Evolutionary conservation across 2,113 vertebrate genomes (phyloP), one percentile per base, ranked within the genome.

Genomic region (Copsychus sechellarum): DNA sequence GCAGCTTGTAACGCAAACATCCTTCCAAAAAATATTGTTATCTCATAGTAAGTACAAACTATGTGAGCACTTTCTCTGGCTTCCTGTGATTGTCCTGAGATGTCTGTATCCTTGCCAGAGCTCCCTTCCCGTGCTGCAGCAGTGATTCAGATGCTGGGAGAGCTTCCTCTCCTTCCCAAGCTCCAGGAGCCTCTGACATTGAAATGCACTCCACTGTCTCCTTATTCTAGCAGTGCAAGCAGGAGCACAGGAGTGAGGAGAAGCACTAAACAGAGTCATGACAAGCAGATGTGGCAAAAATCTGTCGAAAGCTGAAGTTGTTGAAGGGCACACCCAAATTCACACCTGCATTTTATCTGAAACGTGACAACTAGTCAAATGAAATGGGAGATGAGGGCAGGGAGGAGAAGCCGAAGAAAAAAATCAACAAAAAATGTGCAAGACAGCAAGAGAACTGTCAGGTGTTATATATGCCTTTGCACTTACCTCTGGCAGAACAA

Each of bases 51-150:
- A 76, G 20, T 62, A 43, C 9, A 36, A 91, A 91, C 16, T n/a
- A 67, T 1, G 2, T 16, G 25, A 90, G 31, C 40, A 76, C 57
- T 85, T 92, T 87, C 61, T 77, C 61, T 79, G 48, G 65, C 57
- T 96, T 96, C 90, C 87, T 71, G 57, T 47, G 50, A 96, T 96
- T 96, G 93, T 94, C 31, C 74, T 0, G 7, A 81, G 38, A 71
- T 14, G 19, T 72, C 18, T 90, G 28, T 53, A 7, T 57, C 74
- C 34, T 57, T 82, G 81, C 62, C 87, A 95, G 62, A 80, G 21
- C 36, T 95, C 58, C 31, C 26, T 90, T 76, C 22, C 42, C 0
- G 0, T n/a, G 34, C 51, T 84, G 50, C 25, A 61, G 66, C 73
- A 56, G n/a, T 90, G 79, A 87, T 72, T 80, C 81, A 95, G 61